Conservation (phyloP, 2,888 invertebrate genomes). For the Pristionchus exspectatus region DNA sequence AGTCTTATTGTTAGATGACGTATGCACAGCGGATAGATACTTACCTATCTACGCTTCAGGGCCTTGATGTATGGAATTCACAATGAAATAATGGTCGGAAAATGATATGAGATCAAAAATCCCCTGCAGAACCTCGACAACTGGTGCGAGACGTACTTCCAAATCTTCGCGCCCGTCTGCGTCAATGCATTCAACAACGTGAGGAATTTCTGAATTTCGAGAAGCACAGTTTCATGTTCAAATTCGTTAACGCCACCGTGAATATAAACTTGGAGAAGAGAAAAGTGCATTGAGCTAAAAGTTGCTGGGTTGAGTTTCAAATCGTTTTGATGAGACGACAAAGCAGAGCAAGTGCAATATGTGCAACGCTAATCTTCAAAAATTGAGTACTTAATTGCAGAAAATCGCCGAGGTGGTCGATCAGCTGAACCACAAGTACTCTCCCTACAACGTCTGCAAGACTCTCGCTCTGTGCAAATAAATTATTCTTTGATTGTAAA, state of each 20-base stretch:
- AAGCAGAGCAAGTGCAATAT: background rate
- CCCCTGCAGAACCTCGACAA: conserved; percentile 28
- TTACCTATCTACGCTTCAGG: background rate
- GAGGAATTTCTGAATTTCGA: too few relatives aligned
- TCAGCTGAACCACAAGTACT: conserved; percentile 8
- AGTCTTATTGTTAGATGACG: too few relatives aligned
- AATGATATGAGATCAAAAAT: too few relatives aligned
- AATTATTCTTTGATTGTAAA: background rate
- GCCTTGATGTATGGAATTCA: background rate
- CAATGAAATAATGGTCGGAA: background rate
- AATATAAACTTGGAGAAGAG: background rate
- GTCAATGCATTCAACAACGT: conserved; percentile 43
- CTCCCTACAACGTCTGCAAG: conserved; percentile 32
- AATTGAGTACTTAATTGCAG: background rate
- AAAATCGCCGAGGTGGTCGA: conserved; percentile 8
- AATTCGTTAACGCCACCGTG: background rate
- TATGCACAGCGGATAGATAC: too few relatives aligned
- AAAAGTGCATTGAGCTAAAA: background rate
- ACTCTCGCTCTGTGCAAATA: conserved; percentile 29
- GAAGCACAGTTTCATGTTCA: background rate
- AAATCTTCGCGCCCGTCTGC: background rate
- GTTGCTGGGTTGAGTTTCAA: background rate
- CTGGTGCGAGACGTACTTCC: background rate
- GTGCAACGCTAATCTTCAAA: background rate
- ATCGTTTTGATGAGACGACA: background rate